Evolutionary conservation across 2,113 vertebrate genomes (phyloP), one percentile per base, ranked within the genome.

Genomic region (Ibidorhyncha struthersii): DNA sequence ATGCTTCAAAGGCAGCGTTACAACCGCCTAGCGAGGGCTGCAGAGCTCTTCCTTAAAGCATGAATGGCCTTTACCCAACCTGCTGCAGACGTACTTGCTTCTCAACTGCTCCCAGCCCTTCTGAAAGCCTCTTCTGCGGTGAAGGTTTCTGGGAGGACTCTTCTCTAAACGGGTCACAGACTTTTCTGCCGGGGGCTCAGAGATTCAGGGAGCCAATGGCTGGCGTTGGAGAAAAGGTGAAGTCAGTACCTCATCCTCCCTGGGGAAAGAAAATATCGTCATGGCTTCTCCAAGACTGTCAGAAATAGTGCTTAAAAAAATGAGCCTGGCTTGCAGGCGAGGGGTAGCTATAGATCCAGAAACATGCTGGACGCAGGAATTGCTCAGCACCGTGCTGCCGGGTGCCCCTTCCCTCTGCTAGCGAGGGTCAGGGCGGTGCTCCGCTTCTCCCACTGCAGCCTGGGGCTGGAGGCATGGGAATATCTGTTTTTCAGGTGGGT

Each of bases 401-500:
- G 38, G 18, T 34, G 50, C 36, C n/a, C 27, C 45, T 55, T 52
- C 20, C 34, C 21, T 66, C 18, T 32, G 41, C 67, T 34, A 26
- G 26, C 2, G 3, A 36, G 30, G 26, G 36, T 21, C 11, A 81
- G 49, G 81, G 36, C 3, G 0, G 22, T 27, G 53, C 38, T 40
- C 32, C 1, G 0, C 19, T n/a, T 40, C n/a, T 82, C 49, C 53
- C 38, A 18, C 13, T 3, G 41, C 34, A 30, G 29, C 20, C 41
- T 36, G 26, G 29, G 38, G 62, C 56, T 26, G 19, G 34, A n/a
- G 52, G 58, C 21, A 55, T 1, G 3, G 40, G 30, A 50, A 41
- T 40, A 25, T 5, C 1, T 8, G 14, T 49, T 59, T 43, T 17
- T 36, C 55, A 61, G 12, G 6, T 0, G 2, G 25, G 18, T 47